Evolutionary conservation across 2,888 invertebrate species (phyloP).

Genomic region (Coelopa pilipes): DNA sequence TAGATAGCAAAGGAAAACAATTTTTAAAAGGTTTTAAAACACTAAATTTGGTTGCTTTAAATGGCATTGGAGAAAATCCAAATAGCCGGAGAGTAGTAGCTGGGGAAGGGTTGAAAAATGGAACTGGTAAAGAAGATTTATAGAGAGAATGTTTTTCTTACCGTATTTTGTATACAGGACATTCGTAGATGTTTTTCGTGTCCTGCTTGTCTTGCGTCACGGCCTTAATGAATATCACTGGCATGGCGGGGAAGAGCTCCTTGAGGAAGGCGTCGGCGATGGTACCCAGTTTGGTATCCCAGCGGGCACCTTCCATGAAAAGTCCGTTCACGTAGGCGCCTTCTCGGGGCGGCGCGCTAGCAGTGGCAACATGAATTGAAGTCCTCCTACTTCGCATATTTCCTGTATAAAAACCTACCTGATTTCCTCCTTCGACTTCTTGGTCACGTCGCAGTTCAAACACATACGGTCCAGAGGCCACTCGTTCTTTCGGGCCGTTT

Average conservation of each 20-base stretch:
- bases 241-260: constrained; percentile 90
- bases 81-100: background rate
- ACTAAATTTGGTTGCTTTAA: background rate
- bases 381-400: too few species aligned
- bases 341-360: constrained; percentile 83
- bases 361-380: background rate
- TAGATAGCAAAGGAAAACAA: constrained; percentile 24
- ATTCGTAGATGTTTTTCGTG: constrained; percentile 86
- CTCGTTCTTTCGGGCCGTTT: constrained; percentile 94
- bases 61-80: background rate
- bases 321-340: constrained; percentile 91
- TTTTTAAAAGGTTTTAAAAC: constrained; percentile 23
- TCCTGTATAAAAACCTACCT: constrained; percentile 68
- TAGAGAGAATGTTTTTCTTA: constrained; percentile 42
- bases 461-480: constrained; percentile 98
- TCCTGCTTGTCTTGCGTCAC: constrained; percentile 92
- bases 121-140: background rate
- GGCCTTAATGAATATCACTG: constrained; percentile 88
- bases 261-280: constrained; percentile 87
- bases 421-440: constrained; percentile 86
- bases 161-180: constrained; percentile 93
- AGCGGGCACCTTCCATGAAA: constrained; percentile 94
- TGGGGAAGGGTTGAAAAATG: too few species aligned
- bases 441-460: constrained; percentile 93
- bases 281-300: constrained; percentile 83